Percentiles rank a stretch among this genome's conserved stretches.
phyloP scores from a whole-genome alignment of 2,888 invertebrate species.

The Liopterus haemorrhoidalis region DNA sequence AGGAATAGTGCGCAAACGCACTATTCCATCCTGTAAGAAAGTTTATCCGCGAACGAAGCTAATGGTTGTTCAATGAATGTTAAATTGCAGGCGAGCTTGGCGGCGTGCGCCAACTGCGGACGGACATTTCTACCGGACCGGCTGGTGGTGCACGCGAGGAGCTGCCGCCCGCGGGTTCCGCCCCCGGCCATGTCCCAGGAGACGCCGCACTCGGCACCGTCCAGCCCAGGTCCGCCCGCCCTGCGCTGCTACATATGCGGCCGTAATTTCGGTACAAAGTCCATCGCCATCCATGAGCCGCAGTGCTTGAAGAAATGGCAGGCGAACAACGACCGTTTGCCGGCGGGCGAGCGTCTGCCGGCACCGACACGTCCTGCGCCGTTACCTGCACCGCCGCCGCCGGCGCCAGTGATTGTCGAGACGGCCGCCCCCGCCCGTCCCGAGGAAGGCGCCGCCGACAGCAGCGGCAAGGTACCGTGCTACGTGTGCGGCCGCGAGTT shows the following conservation, averaged over 20 bases:
- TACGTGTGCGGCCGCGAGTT: slow-evolving; percentile 62
- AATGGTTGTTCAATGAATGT: slow-evolving; percentile 2
- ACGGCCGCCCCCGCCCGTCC: too few species aligned
- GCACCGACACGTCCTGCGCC: too few species aligned
- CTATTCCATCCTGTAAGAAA: too few species aligned
- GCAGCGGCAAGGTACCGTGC: slow-evolving; percentile 46
- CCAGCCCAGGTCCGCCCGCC: slow-evolving; percentile 35
- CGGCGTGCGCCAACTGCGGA: slow-evolving; percentile 60
- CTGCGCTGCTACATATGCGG: slow-evolving; percentile 60
- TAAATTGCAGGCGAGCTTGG: slow-evolving; percentile 46
- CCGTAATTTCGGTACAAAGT: slow-evolving; percentile 57
- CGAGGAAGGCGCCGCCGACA: slow-evolving; percentile 2
- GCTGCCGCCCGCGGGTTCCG: slow-evolving; percentile 40
- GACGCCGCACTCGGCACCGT: background rate
- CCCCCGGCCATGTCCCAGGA: slow-evolving; percentile 18
- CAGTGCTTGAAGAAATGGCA: slow-evolving; percentile 62
- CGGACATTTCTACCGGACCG: slow-evolving; percentile 65
- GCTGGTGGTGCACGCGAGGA: slow-evolving; percentile 54
- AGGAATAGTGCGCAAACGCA: too few species aligned
- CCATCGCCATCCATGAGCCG: slow-evolving; percentile 61
- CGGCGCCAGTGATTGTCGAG: background rate
- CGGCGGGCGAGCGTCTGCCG: slow-evolving; percentile 44
- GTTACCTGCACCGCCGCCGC: background rate
- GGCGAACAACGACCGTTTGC: slow-evolving; percentile 53
- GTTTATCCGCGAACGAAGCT: background rate